Percentiles rank a stretch among this genome's conserved stretches.
Conservation (phyloP, 2,113 vertebrate species). For the Dipodomys stephensi region DNA sequence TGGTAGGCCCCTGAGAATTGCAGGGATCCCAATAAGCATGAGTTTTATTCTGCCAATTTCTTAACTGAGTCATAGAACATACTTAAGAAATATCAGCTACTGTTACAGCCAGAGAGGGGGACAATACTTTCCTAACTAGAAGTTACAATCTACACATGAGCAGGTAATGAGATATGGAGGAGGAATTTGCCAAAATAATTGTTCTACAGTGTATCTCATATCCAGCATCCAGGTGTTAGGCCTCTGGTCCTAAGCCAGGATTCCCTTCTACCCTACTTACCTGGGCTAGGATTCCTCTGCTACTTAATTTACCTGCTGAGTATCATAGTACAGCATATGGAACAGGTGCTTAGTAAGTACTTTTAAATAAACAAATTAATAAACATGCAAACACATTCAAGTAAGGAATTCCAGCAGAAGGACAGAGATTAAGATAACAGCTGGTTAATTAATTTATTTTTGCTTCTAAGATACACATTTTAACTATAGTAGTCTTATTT, state of each 20-base stretch:
- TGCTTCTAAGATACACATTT: conserved; percentile 23
- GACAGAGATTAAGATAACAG: too few relatives aligned
- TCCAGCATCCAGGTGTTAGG: background rate
- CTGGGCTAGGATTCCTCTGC: background rate
- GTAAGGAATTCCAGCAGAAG: background rate
- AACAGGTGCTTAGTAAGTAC: background rate
- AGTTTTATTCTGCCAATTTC: background rate
- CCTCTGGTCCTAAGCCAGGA: background rate
- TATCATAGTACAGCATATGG: background rate
- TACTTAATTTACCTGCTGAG: background rate
- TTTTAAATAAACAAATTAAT: background rate
- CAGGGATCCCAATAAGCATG: background rate
- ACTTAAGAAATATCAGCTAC: background rate
- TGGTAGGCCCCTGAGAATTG: background rate
- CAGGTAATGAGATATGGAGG: conserved; percentile 7
- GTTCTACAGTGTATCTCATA: background rate
- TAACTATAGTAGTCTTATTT: background rate
- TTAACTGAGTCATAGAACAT: background rate
- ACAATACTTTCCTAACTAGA: conserved; percentile 16
- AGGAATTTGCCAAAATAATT: background rate
- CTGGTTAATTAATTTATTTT: background rate
- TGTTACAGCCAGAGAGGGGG: background rate
- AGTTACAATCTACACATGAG: background rate
- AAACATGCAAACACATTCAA: background rate
- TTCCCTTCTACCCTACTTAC: too few relatives aligned